phyloP scores from a whole-genome alignment of 2,797 vertebrate species.

The Podarcis lilfordi region DNA sequence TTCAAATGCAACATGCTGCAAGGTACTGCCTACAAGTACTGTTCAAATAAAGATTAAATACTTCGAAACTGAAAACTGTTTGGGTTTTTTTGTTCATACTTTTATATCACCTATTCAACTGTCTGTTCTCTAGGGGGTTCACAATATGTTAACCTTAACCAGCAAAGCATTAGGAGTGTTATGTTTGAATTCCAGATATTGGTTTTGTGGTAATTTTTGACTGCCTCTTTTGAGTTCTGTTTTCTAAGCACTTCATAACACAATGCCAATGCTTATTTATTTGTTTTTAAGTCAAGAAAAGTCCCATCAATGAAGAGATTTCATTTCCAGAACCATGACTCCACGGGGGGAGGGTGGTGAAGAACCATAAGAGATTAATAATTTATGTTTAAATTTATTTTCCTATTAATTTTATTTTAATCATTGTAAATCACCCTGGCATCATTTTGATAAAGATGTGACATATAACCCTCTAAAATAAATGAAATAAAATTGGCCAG shows the following conservation, averaged over 20 bases:
- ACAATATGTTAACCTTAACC: background rate
- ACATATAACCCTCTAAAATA: background rate
- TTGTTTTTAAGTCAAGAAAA: conserved; percentile 27
- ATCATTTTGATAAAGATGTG: background rate
- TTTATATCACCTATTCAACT: background rate
- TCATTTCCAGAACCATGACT: conserved; percentile 6
- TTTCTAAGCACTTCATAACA: conserved; percentile 23
- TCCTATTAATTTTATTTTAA: too few relatives aligned
- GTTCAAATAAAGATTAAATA: background rate
- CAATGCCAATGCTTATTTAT: background rate
- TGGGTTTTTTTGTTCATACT: background rate
- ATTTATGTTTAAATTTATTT: too few relatives aligned
- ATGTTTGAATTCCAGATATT: background rate
- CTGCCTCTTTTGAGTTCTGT: conserved; percentile 20
- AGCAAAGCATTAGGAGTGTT: background rate
- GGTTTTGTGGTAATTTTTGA: background rate
- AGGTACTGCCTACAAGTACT: background rate
- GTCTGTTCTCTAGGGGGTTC: background rate
- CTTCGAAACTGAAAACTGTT: background rate
- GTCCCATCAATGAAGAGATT: conserved; percentile 39
- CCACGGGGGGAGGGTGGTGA: conserved; percentile 12
- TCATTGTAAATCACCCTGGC: too few relatives aligned
- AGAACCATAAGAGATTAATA: background rate
- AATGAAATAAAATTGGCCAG: too few relatives aligned
- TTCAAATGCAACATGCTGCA: background rate